Evolutionary conservation across 2,888 invertebrate species (phyloP), one percentile per base, ranked within the genome.

Genomic region (Sphaeridia pumilis): DNA sequence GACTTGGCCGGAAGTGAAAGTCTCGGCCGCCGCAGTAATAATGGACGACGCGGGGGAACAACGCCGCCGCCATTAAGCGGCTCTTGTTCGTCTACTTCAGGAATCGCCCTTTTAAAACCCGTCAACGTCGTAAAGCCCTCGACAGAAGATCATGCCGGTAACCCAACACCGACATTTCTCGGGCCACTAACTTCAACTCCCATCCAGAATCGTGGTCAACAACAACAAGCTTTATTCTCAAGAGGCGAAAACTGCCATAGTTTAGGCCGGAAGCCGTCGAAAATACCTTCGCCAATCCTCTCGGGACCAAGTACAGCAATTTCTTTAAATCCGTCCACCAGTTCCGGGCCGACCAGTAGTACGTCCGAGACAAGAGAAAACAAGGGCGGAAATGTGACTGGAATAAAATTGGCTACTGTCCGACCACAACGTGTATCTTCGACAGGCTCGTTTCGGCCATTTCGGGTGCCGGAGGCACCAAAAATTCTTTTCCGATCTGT

Each of bases 401-500:
- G 47, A 46, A 46, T 62, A 17, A 64, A 61, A 47, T 54, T 64
- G 25, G 64, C 64, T 17, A 64, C 64, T 43, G 63, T 64, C 2
- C 55, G 59, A 38, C 64, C 64, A 22, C 64, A 64, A 52, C 31
- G 64, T 49, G 59, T 64, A 46, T 55, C 63, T 4, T 64, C 64
- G 4, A 54, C 60, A 12, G 56, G 54, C n/a, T 62, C 63, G 22
- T 59, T 59, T 46, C 62, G 64, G 42, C 64, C 63, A 35, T 63
- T 60, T 47, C 52, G 62, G 27, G 50, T 61, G 56, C 62, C 62
- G 7, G 63, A 64, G 48, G 64, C 61, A 2, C 60, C 63, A 0
- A 54, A 59, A 59, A 60, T 64, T 36, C 57, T 64, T 4, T 64
- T 64, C 45, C 52, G 59, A 10, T 63, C 63, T n/a, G 60, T 64